Percentiles rank a stretch among this genome's conserved stretches.
These are phyloP conservation scores for Apodemia mormo DNA, from an alignment of 2,888 invertebrate species.

Conservation along the genomic window DNA sequence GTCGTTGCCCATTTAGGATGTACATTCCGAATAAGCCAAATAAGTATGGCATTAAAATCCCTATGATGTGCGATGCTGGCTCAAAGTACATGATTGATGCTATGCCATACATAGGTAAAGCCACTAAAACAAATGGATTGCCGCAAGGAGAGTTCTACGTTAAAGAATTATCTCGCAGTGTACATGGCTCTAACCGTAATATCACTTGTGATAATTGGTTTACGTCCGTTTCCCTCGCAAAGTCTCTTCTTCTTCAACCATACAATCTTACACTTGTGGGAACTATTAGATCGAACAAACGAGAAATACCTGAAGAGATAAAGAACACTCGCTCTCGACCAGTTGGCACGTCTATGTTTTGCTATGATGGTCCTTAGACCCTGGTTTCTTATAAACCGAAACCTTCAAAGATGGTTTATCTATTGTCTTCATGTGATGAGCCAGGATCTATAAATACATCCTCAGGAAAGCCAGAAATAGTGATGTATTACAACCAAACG, in stretches of 20 bases:
- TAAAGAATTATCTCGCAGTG: slow-evolving; percentile 9
- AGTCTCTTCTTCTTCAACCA: slow-evolving; percentile 41
- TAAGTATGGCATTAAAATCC: slow-evolving; percentile 27
- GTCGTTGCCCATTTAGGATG: slow-evolving; percentile 27
- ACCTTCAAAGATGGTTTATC: no score
- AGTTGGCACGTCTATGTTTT: no score
- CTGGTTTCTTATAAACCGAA: no score
- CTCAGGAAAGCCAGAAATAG: no score
- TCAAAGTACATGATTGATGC: slow-evolving; percentile 36
- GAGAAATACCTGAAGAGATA: slow-evolving; percentile 28
- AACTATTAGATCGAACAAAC: slow-evolving; percentile 39
- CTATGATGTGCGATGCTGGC: slow-evolving; percentile 27
- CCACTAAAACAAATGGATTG: slow-evolving; percentile 25
- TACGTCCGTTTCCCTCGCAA: slow-evolving; percentile 27
- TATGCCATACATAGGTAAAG: slow-evolving; percentile 42
- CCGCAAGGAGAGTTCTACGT: slow-evolving; percentile 14
- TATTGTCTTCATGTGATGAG: no score
- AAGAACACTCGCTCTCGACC: no score
- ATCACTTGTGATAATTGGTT: slow-evolving; percentile 21
- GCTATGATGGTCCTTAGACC: no score
- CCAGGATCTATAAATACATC: no score
- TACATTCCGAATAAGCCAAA: slow-evolving; percentile 18
- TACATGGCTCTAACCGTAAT: slow-evolving; percentile 23
- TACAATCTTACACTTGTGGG: slow-evolving; percentile 46
- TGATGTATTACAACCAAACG: no score